Base-by-base conservation (phyloP, 2,113 vertebrate genomes). In the Datnioides undecimradiatus region DNA sequence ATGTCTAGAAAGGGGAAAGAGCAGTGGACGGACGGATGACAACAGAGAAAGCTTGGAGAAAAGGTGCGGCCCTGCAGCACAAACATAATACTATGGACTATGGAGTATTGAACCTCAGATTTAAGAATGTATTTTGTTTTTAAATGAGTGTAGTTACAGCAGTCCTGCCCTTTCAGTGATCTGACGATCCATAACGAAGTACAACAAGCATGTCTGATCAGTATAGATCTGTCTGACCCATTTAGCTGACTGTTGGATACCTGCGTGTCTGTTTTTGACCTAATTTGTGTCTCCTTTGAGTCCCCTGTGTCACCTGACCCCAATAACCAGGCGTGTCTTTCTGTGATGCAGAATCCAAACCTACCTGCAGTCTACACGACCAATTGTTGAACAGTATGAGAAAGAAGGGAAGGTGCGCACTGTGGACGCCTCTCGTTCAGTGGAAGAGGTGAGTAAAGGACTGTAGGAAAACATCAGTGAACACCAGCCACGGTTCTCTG, bases 11-110 rank as follows among this genome's bases (percentile, higher is more conserved):
- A 95, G 98, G 79, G 97, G 98, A 59, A 98, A 98, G 87, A 97
- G 94, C 93, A 99, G 98, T 46, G 97, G 97, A 4, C 96, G 97
- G 76, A 96, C 95, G 16, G 98, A 99, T 38, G 98, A 99, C 91
- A 99, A 99, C 95, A 95, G 96, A 64, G 96, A 97, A 79, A 99
- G 97, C 74, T 90, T 99, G 94, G 95, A 97, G 78, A 99, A 99
- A 94, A 97, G 98, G 98, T 99, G 40, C 7, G 29, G 9, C 45
- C n/a, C 41, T 45, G 12, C 16, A 8, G 12, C 27, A 33, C 60
- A 11, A 21, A 71, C 40, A 31, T 60, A 62, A 57, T 8, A 6
- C 8, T 33, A 25, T 29, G 31, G 23, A 27, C 17, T 0, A 60
- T 55, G 17, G 29, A 29, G 6, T 36, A 14, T 14, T 21, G 16